phyloP scores from a whole-genome alignment of 2,797 vertebrate species.

The Rhyacichthys aspro region DNA sequence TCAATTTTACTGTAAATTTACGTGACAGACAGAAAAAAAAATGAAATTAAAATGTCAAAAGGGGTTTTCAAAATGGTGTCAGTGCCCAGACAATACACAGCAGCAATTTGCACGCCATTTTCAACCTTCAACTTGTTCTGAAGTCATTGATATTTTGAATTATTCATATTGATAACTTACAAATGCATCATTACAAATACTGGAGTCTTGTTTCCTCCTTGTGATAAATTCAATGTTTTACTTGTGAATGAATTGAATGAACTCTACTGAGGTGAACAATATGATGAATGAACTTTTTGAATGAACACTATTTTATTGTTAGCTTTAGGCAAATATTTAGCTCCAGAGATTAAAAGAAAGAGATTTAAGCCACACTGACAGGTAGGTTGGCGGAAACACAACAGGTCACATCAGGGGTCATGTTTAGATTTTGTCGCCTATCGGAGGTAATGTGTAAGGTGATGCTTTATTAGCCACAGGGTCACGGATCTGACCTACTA shows the following conservation, averaged over 20 bases:
- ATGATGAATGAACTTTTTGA: not conserved
- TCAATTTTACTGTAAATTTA: no score
- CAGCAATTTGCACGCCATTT: no score
- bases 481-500: conserved; percentile 61
- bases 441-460: conserved; percentile 54
- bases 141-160: no score
- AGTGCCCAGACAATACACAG: no score
- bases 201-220: not conserved
- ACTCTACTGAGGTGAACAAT: not conserved
- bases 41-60: no score
- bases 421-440: conserved; percentile 53
- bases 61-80: no score
- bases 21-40: no score
- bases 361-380: conserved; percentile 7
- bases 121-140: no score
- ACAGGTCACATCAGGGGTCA: conserved; percentile 42
- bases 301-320: not conserved
- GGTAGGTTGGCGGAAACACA: conserved; percentile 11
- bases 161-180: no score
- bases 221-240: not conserved
- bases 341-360: conserved; percentile 15
- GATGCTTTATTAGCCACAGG: conserved; percentile 69
- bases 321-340: conserved; percentile 20
- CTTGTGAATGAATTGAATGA: not conserved
- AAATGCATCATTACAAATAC: no score